These are phyloP conservation scores for Agrochola macilenta DNA, from an alignment of 2,888 invertebrate species.

Conservation along the genomic window DNA sequence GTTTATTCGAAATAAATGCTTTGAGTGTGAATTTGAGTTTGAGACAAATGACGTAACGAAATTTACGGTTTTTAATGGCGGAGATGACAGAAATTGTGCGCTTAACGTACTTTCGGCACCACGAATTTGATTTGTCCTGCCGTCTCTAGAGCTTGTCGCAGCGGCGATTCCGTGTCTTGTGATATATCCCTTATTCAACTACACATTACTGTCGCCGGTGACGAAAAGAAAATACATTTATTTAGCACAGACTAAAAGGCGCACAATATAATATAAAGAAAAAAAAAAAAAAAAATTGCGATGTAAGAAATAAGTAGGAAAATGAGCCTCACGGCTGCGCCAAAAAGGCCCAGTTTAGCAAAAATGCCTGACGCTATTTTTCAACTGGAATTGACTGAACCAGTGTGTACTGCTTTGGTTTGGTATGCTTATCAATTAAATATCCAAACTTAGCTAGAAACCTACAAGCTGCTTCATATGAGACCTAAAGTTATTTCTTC, in stretches of 20 bases:
- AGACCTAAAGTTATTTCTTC: neutral
- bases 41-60: neutral
- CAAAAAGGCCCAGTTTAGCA: too few relatives aligned
- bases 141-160: neutral
- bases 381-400: too few relatives aligned
- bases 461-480: neutral
- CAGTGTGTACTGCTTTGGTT: neutral
- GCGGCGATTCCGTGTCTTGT: neutral
- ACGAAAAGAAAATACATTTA: too few relatives aligned
- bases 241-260: too few relatives aligned
- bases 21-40: too few relatives aligned
- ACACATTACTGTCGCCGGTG: neutral
- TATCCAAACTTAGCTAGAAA: neutral
- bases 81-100: neutral
- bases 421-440: neutral
- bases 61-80: neutral
- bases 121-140: too few relatives aligned
- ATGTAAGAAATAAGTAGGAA: too few relatives aligned
- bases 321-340: too few relatives aligned
- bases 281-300: too few relatives aligned
- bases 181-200: neutral
- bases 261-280: too few relatives aligned
- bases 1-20: too few relatives aligned
- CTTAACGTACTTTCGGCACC: neutral
- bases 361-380: too few relatives aligned